These are phyloP conservation scores for Gorilla gorilla DNA, from an alignment of 2,113 vertebrate genomes.

Conservation along the genomic window DNA sequence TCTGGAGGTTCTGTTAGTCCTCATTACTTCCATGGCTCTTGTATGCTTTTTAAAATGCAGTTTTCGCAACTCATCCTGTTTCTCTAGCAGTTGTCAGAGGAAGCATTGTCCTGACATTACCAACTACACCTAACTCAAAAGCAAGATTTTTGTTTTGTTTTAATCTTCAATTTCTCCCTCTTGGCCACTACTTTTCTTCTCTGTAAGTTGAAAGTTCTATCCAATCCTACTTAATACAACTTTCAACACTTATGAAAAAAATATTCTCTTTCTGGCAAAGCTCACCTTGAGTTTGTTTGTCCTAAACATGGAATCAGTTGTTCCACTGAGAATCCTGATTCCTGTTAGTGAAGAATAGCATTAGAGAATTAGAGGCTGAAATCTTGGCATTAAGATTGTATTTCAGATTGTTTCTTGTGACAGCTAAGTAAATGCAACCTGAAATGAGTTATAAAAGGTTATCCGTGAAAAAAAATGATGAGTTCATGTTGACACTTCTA, in stretches of 20 bases:
- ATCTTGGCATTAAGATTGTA: background rate
- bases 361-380: background rate
- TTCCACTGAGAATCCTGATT: background rate
- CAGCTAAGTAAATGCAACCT: background rate
- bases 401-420: background rate
- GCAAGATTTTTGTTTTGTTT: slow-evolving; percentile 3
- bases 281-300: background rate
- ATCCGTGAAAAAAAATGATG: background rate
- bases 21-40: background rate
- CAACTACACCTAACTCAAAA: background rate
- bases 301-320: background rate
- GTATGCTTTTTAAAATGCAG: background rate
- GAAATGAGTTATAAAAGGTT: background rate
- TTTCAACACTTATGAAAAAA: background rate
- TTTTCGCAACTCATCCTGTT: background rate
- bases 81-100: background rate
- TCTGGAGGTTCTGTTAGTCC: background rate
- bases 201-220: background rate
- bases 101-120: background rate
- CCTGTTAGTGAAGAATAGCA: background rate
- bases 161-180: background rate
- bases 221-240: background rate
- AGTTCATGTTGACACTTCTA: background rate
- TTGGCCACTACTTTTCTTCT: background rate
- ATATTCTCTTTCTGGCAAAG: background rate